Base-by-base conservation (phyloP, 2,113 vertebrate species). In the Telmatochromis brachygnathus region DNA sequence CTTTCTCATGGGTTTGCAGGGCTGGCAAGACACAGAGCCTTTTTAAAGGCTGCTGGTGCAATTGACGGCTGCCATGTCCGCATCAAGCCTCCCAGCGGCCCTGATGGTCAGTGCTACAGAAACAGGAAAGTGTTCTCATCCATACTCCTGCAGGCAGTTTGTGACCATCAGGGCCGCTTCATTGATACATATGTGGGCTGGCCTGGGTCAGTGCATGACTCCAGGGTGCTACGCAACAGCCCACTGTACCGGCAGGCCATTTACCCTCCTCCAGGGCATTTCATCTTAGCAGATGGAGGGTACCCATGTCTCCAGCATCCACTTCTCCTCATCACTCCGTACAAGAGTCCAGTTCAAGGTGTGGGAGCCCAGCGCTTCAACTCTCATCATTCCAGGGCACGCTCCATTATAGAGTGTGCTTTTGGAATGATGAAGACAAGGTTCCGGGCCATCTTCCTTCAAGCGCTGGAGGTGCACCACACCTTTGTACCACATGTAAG, bases 321-420 rank as follows among this genome's bases (percentile, higher is more conserved):
- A 53, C 49, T 10, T 5, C 9, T 0, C 49, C 49, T 53, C 49
- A 53, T 53, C 49, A 5, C 19, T n/a, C 8, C 1, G 0, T 21
- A 21, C 51, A 53, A 53, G 51, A 6, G 19, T 19, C 19, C 51
- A 53, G 9, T 11, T 4, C 51, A 53, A 11, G 51, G 51, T 53
- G 51, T 53, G 51, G 19, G 51, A 53, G 19, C 51, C 51, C 9
- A 53, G 51, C 1, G 0, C 51, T 53, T 53, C 19, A 53, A 53
- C 51, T 11, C 5, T 6, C 1, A 53, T 6, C 19, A 21, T 21
- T 21, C n/a, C 51, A 21, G 2, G 1, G 51, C 51, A 19, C 7
- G 1, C 7, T 3, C 4, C 0, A 19, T 19, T 51, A 19, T 51
- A 53, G n/a, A 21, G 51, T 0, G 3, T 12, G 53, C 6, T 6